A percentile compares a stretch with the other conserved stretches of the same genome.
Evolutionary conservation across 1,140 invertebrate species (phyloP).

Genomic region (Caenorhabditis inopinata): DNA sequence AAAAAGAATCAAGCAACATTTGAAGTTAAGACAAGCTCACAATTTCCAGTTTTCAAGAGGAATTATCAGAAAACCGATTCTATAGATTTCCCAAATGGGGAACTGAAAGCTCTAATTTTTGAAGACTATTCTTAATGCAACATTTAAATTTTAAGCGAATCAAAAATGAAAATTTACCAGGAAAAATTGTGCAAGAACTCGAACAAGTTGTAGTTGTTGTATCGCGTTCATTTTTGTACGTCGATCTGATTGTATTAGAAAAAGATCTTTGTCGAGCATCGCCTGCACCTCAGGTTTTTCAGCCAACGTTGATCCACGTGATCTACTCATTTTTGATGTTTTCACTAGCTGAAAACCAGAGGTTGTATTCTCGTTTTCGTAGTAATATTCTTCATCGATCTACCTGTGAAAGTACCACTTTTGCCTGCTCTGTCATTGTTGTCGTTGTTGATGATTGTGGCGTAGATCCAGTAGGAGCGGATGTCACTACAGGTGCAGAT

Average conservation of each 20-base stretch:
- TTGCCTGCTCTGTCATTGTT: neutral
- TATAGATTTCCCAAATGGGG: too few relatives aligned
- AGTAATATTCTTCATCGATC: too few relatives aligned
- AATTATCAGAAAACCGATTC: too few relatives aligned
- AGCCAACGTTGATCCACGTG: neutral
- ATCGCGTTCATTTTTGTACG: conserved; percentile 1
- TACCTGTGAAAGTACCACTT: neutral
- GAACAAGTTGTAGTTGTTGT: conserved; percentile 29
- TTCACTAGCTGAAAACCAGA: neutral
- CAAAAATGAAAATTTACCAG: too few relatives aligned
- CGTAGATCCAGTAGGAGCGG: neutral
- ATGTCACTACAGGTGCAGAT: neutral
- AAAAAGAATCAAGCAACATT: too few relatives aligned
- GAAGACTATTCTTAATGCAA: too few relatives aligned
- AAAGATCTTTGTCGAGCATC: conserved; percentile 38
- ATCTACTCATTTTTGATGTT: neutral
- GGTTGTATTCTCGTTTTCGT: too few relatives aligned
- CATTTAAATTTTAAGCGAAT: too few relatives aligned
- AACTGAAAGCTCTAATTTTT: too few relatives aligned
- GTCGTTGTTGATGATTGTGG: neutral
- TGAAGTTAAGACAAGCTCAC: too few relatives aligned
- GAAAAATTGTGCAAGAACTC: conserved; percentile 29
- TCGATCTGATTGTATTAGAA: conserved; percentile 18
- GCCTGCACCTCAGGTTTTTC: conserved; percentile 34
- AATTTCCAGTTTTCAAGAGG: too few relatives aligned